Evolutionary conservation across 2,888 invertebrate species (phyloP).

Genomic region (Heteromurus nitidus): DNA sequence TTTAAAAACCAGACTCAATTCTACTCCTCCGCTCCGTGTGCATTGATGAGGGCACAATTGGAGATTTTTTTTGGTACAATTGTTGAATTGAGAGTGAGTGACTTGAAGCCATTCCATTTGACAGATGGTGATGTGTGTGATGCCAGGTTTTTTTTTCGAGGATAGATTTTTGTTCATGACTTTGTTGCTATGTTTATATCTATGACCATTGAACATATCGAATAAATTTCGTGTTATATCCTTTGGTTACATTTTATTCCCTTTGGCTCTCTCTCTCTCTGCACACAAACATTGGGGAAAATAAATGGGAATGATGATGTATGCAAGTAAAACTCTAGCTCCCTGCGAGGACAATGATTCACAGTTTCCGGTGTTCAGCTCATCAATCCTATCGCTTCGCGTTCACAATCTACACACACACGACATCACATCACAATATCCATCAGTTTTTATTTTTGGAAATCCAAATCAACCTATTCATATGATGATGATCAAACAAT

Average conservation of each 20-base stretch:
- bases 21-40: no score
- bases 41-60: not conserved
- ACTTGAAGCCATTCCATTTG: constrained; percentile 61
- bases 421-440: not conserved
- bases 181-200: not conserved
- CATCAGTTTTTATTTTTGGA: no score
- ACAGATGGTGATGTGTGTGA: constrained; percentile 59
- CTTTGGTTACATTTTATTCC: no score
- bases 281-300: no score
- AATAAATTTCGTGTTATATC: no score
- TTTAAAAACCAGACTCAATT: no score
- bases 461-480: no score
- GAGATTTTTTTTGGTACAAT: no score
- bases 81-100: constrained; percentile 11
- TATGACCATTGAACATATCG: not conserved
- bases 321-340: no score
- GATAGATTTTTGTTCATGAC: not conserved
- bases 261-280: no score
- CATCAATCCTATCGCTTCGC: constrained; percentile 50
- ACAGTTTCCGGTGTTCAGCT: constrained; percentile 61
- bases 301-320: not conserved
- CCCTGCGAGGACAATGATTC: constrained; percentile 64
- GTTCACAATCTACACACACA: not conserved
- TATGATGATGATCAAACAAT: no score
- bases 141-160: constrained; percentile 14